Evolutionary conservation across 2,797 vertebrate genomes (phyloP).

Genomic region (Notamacropus eugenii): DNA sequence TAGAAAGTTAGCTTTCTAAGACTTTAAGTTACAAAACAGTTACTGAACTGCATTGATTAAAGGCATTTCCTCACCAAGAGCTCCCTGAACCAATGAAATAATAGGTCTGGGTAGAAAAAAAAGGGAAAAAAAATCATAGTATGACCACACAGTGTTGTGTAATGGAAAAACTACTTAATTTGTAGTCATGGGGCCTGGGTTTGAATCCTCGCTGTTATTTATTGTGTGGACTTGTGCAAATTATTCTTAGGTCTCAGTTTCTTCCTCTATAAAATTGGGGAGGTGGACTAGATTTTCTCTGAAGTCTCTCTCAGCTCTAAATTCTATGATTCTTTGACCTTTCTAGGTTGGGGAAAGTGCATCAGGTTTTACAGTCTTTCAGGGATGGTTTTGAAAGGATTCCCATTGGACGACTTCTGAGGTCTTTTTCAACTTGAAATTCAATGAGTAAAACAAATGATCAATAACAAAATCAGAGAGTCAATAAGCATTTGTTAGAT

Average conservation of each 20-base stretch:
- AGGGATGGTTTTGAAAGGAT: background rate
- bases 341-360: background rate
- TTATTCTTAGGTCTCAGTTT: background rate
- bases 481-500: background rate
- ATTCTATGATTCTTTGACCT: background rate
- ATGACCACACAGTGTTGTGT: background rate
- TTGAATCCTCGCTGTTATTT: background rate
- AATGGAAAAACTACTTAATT: background rate
- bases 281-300: background rate
- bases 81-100: background rate
- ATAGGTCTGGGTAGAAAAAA: background rate
- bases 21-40: background rate
- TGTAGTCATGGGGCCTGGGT: background rate
- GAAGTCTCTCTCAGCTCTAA: background rate
- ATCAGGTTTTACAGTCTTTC: background rate
- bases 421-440: background rate
- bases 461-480: background rate
- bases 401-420: background rate
- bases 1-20: background rate
- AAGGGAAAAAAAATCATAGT: background rate
- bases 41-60: background rate
- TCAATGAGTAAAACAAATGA: background rate
- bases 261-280: background rate
- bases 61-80: background rate
- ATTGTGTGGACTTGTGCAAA: background rate